Base-by-base conservation (phyloP, 2,797 vertebrate species). In the Margarornis squamiger region DNA sequence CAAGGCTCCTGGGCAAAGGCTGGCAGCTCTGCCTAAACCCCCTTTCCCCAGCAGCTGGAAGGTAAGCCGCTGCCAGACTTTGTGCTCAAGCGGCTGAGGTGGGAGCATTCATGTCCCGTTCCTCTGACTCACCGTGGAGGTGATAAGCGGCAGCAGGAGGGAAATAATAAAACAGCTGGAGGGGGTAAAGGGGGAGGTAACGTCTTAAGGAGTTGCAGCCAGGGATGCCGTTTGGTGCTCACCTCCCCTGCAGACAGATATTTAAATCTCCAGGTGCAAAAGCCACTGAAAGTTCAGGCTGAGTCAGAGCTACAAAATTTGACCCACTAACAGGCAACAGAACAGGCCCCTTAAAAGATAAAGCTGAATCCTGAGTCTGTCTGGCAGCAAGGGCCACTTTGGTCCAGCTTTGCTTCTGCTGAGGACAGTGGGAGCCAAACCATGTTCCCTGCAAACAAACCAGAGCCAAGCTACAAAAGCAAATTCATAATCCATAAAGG, bases 221-320 rank as follows among this genome's bases (percentile, higher is more conserved):
- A 90, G 77, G 80, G 83, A 85, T 95, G 94, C 62, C 17, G 6
- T 66, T 92, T 84, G 83, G 86, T 86, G 92, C 26, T 95, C 67
- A 52, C 90, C 86, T 95, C 86, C 92, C 75, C 80, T 92, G 79
- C 74, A 97, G 90, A 95, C 80, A 96, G 86, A 73, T 85, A 96
- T 95, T 96, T 88, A 94, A 92, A 95, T 92, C 63, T 63, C 91
- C 95, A 95, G 94, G 94, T 96, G 91, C 80, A 90, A 92, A 95
- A 93, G 93, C 88, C 95, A 96, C 86, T 48, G 91, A 95, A 93
- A 95, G 88, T 95, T 94, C 95, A 96, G 66, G 85, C 85, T 88
- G 95, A 94, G 70, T 94, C 78, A 93, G 55, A 86, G 86, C 85
- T 88, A 49, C 83, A 90, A 86, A 70, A 39, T 71, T 51, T 88